Evolutionary conservation across 1,140 invertebrate species (phyloP).

Genomic region (Anthonomus grandis): DNA sequence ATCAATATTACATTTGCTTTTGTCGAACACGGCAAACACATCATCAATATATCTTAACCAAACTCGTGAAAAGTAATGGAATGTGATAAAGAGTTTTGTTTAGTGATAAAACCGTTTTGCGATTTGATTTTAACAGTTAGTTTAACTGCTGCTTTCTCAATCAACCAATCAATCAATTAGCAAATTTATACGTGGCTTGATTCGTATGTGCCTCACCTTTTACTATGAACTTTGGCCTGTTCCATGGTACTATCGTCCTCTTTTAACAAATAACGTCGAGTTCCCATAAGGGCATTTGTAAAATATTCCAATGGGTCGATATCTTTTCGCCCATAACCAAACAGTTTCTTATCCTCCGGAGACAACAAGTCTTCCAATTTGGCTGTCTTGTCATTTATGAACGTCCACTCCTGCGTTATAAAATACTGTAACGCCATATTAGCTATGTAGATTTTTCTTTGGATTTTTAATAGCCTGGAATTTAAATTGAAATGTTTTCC

Average conservation of each 20-base stretch:
- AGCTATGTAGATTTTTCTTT: constrained; percentile 74
- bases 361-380: constrained; percentile 59
- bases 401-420: constrained; percentile 77
- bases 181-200: no score
- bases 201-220: no score
- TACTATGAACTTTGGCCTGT: constrained; percentile 22
- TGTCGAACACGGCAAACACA: no score
- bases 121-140: no score
- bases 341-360: constrained; percentile 60
- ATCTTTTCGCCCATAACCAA: constrained; percentile 57
- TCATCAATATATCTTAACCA: no score
- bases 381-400: constrained; percentile 70
- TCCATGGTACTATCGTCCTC: constrained; percentile 31
- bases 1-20: no score
- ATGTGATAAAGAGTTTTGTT: no score
- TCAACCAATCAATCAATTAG: no score
- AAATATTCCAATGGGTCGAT: constrained; percentile 52
- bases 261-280: constrained; percentile 35
- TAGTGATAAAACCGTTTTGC: no score
- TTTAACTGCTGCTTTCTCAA: no score
- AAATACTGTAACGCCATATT: constrained; percentile 75
- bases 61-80: no score
- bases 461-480: constrained; percentile 72
- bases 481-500: not conserved
- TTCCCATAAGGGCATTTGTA: constrained; percentile 44